Base-by-base conservation (phyloP, 1,140 invertebrate genomes). In the Agrypnia vestita region DNA sequence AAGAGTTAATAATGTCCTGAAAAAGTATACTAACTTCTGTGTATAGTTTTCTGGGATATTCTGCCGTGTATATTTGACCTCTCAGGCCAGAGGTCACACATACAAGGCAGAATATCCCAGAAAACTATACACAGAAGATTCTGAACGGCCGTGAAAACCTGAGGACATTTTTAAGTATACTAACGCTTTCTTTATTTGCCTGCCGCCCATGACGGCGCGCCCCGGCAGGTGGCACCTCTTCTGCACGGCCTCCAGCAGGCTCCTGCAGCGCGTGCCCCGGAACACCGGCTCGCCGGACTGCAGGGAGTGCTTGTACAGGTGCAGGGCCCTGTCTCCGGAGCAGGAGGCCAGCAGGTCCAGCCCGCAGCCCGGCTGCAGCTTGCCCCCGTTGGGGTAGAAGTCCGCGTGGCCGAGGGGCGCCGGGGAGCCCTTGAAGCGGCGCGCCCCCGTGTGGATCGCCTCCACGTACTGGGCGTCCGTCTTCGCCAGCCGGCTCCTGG, bases 331-430 rank as follows among this genome's bases (percentile, higher is more conserved):
- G 7, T 19, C 47, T 17, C 69, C 69, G 15, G 69, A 73, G 69
- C 69, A 73, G 47, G 69, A 35, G 0, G 69, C 69, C 69, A 53
- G 21, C 6, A 73, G 19, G 51, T 73, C 69, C 19, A 73, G 19
- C 1, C 76, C 77, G 79, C 94, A 96, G n/a, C 94, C 94, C 4
- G 93, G 92, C 84, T 95, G 94, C 1, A 84, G 76, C 35, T 80
- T 84, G 9, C 92, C 93, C 44, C 92, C 92, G 72, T 92, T 91
- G 13, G 91, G 90, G 79, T 90, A 92, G 83, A 92, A 92, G 82
- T 92, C 91, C 10, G 85, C 84, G 74, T 89, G 82, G 12, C 88
- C 91, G 4, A 90, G 80, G 0, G 86, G 80, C 0, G 84, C 81
- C 3, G 74, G 76, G 12, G 90, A 86, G 6, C 90, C 91, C 4